Evolutionary conservation across 1,140 invertebrate genomes (phyloP).

Genomic region (Ostrea edulis): DNA sequence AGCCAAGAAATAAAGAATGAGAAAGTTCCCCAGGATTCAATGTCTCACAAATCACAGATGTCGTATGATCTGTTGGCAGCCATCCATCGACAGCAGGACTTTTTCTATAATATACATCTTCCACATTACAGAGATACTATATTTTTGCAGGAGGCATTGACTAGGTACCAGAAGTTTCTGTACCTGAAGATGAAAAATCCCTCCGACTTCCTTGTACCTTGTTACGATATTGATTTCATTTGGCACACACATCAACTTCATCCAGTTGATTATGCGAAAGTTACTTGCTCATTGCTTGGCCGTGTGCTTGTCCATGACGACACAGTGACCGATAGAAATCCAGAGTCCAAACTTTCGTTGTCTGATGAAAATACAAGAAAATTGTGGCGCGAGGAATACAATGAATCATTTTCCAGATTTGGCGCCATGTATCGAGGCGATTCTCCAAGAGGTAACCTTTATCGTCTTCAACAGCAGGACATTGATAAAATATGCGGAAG

Average conservation of each 20-base stretch:
- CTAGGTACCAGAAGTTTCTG: slow-evolving; percentile 80
- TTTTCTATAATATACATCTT: slow-evolving; percentile 80
- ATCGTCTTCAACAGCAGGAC: background rate
- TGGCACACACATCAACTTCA: slow-evolving; percentile 81
- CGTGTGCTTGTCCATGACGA: slow-evolving; percentile 78
- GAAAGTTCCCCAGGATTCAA: background rate
- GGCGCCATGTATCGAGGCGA: slow-evolving; percentile 78
- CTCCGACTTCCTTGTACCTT: slow-evolving; percentile 80
- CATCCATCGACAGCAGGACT: slow-evolving; percentile 76
- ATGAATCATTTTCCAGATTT: slow-evolving; percentile 68
- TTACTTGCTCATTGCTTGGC: slow-evolving; percentile 78
- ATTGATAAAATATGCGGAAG: slow-evolving; percentile 4
- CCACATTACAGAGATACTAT: slow-evolving; percentile 80
- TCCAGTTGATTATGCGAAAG: slow-evolving; percentile 77
- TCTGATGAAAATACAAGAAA: slow-evolving; percentile 67
- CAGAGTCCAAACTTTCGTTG: slow-evolving; percentile 75
- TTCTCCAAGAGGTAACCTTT: slow-evolving; percentile 53
- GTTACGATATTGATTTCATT: slow-evolving; percentile 81
- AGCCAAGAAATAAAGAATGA: background rate
- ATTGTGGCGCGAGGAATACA: slow-evolving; percentile 70
- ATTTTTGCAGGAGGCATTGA: slow-evolving; percentile 77
- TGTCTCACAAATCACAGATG: slow-evolving; percentile 54
- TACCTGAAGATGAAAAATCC: slow-evolving; percentile 78
- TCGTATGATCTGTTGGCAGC: slow-evolving; percentile 78
- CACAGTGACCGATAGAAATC: slow-evolving; percentile 77